Percentiles rank a stretch among this genome's conserved stretches.
These are phyloP conservation scores for Empidonax traillii DNA, from an alignment of 2,113 vertebrate genomes.

Conservation along the genomic window DNA sequence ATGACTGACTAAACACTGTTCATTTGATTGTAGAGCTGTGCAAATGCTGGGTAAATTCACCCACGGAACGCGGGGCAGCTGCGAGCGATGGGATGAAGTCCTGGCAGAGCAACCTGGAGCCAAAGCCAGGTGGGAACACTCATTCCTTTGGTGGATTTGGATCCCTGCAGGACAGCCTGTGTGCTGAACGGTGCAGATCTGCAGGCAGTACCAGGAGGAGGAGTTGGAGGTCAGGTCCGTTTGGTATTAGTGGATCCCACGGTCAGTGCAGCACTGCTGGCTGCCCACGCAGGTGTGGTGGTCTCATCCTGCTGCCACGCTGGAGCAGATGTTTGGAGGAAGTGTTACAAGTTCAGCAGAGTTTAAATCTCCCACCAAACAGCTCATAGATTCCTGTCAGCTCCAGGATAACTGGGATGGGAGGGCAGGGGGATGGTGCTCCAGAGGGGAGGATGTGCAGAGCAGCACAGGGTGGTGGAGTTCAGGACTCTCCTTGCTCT, in stretches of 20 bases:
- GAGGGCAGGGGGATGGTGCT: not conserved
- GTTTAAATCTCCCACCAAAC: not conserved
- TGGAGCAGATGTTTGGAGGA: not conserved
- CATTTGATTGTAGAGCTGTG: not conserved
- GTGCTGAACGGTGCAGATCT: fast-evolving
- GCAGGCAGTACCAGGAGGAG: not conserved
- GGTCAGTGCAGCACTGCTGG: fast-evolving
- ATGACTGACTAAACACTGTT: not conserved
- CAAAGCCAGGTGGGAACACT: not conserved
- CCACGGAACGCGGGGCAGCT: fast-evolving
- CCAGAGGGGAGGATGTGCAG: not conserved
- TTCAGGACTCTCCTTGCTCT: not conserved
- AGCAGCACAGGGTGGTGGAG: not conserved
- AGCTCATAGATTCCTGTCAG: fast-evolving
- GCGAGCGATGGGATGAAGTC: fast-evolving
- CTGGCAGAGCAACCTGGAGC: not conserved
- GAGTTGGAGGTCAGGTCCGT: fast-evolving
- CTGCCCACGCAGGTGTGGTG: fast-evolving
- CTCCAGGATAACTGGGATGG: fast-evolving
- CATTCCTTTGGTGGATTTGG: fast-evolving
- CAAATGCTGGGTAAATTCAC: fast-evolving
- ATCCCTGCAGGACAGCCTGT: not conserved
- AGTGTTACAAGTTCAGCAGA: not conserved
- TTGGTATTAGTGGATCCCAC: fast-evolving
- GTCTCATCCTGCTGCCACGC: not conserved